These are phyloP conservation scores for Folsomia candida DNA, from an alignment of 2,888 invertebrate genomes.

Conservation along the genomic window DNA sequence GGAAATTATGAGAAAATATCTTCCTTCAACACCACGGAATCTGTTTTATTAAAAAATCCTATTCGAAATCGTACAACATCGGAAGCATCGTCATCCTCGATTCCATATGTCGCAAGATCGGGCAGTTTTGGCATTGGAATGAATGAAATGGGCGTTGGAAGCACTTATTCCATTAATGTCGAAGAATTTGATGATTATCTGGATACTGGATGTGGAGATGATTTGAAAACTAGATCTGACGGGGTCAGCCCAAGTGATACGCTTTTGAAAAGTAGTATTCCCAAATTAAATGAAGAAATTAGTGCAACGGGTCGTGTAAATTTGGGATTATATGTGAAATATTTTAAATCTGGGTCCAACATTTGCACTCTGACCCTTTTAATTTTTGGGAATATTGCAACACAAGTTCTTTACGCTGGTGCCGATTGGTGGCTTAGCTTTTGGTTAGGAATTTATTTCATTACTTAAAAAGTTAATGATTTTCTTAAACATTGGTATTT, in stretches of 20 bases:
- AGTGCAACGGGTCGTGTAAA: conserved; percentile 64
- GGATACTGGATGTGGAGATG: conserved; percentile 13
- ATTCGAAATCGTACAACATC: conserved; percentile 22
- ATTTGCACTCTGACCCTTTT: conserved; percentile 42
- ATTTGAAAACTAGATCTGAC: neutral
- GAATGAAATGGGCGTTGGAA: neutral
- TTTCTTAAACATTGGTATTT: neutral
- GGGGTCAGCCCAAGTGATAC: neutral
- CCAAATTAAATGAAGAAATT: conserved; percentile 63
- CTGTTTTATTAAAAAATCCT: neutral
- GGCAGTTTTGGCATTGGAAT: neutral
- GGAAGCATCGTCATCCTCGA: conserved; percentile 14
- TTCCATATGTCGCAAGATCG: neutral
- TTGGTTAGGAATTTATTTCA: conserved; percentile 60
- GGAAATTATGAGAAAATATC: conserved; percentile 61
- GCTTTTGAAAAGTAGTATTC: conserved; percentile 53
- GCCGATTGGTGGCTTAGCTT: conserved; percentile 74
- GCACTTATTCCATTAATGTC: neutral
- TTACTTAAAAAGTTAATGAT: neutral
- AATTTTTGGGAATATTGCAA: conserved; percentile 62
- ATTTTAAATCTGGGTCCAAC: conserved; percentile 69
- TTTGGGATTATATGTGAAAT: conserved; percentile 64
- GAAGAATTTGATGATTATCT: too few species aligned
- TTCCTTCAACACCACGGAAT: neutral
- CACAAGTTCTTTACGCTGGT: conserved; percentile 68